A percentile compares a stretch with the other conserved stretches of the same genome.
These are phyloP conservation scores for Epistrophe grossulariae DNA, from an alignment of 2,888 invertebrate genomes.

Conservation along the genomic window DNA sequence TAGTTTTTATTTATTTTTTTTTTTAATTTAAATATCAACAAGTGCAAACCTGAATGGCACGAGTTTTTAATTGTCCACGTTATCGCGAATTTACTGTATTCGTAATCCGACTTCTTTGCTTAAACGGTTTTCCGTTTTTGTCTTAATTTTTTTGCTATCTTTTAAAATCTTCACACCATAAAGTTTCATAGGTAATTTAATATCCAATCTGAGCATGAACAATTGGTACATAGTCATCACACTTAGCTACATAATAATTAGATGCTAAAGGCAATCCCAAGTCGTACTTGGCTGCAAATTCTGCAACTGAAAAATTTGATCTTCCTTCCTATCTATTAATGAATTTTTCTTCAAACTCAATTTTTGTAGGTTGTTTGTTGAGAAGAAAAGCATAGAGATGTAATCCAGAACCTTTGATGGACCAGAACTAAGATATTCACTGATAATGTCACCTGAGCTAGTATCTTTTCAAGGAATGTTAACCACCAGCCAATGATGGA, in stretches of 20 bases:
- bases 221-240: constrained; percentile 86
- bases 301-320: constrained; percentile 87
- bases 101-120: no score
- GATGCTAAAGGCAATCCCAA: constrained; percentile 90
- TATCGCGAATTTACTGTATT: no score
- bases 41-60: no score
- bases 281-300: constrained; percentile 89
- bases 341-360: constrained; percentile 85
- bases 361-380: constrained; percentile 88
- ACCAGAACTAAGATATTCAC: constrained; percentile 93
- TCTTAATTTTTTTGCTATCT: no score
- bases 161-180: no score
- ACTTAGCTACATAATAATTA: constrained; percentile 91
- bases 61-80: no score
- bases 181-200: background rate
- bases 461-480: constrained; percentile 92
- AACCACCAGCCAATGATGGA: constrained; percentile 95
- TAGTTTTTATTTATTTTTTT: no score
- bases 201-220: constrained; percentile 77
- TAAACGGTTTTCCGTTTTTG: no score
- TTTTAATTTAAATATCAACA: no score
- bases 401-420: constrained; percentile 90
- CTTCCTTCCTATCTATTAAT: constrained; percentile 84
- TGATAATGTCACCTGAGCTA: constrained; percentile 89
- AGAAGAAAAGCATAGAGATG: constrained; percentile 92